Conservation (phyloP, 2,113 vertebrate genomes). For the Lepidothrix coronata region DNA sequence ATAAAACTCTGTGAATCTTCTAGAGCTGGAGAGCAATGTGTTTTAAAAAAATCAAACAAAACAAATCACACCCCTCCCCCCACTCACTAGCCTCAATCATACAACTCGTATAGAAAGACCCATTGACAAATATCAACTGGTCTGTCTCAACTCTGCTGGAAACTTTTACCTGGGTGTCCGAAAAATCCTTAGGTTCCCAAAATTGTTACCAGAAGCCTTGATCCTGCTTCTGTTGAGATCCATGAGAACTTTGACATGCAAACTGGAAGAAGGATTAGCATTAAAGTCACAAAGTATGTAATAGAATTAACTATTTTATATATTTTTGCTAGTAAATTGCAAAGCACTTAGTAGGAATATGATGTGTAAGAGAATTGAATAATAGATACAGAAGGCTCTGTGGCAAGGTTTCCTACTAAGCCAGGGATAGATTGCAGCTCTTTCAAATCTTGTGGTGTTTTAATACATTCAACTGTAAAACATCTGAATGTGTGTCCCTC, state of each 20-base stretch:
- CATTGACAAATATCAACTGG: neutral
- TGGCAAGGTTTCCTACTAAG: neutral
- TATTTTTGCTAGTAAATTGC: neutral
- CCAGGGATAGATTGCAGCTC: neutral
- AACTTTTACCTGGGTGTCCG: neutral
- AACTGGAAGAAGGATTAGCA: neutral
- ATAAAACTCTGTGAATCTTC: neutral
- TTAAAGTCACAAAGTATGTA: neutral
- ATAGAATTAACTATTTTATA: neutral
- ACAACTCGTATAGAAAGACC: neutral
- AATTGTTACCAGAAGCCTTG: neutral
- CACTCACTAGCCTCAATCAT: neutral
- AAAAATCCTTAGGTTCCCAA: neutral
- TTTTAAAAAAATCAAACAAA: neutral
- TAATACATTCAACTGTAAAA: neutral
- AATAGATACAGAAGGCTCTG: neutral
- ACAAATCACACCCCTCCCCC: neutral
- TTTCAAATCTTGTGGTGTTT: neutral
- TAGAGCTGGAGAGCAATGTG: neutral
- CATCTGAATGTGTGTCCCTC: neutral
- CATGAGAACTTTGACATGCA: neutral
- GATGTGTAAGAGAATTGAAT: neutral
- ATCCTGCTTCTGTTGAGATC: constrained; percentile 3
- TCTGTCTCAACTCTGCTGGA: neutral
- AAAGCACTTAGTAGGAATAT: neutral